Base-by-base conservation (phyloP, 2,797 vertebrate genomes). In the Enoplosus armatus region DNA sequence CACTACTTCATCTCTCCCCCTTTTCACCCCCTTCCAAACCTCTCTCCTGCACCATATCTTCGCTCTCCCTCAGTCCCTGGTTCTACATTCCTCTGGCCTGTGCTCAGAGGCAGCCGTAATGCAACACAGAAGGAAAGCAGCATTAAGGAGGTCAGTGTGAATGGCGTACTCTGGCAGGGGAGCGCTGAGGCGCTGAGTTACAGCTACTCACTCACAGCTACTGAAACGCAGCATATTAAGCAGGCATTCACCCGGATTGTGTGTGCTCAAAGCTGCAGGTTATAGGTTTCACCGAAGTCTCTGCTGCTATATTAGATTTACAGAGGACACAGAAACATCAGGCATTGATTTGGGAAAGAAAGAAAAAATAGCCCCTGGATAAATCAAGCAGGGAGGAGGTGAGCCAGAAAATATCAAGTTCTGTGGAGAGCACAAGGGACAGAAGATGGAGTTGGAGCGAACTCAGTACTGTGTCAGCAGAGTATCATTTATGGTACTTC, bases 31-130 rank as follows among this genome's bases (percentile, higher is more conserved):
- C 37, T 64, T 47, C 27, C 31, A 37, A 59, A 80, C 72, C 61
- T 51, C 8, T 33, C 59, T 66, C 62, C 72, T 63, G 65, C 59
- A 65, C 54, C 45, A 26, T 27, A 54, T 70, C 69, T 69, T 47
- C 8, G 6, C 56, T 43, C 69, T 82, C 66, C 48, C 66, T 75
- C 26, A 1, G 58, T 79, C 62, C 56, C 74, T 15, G n/a, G 33
- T 55, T 80, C 72, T 35, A 79, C 87, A 91, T 93, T 92, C 90
- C 91, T 91, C 82, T 89, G 85, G 85, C 83, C 76, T 61, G 56
- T n/a, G 76, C 83, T 82, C 87, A 87, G 76, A 87, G 76, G 78
- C 53, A 72, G 77, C 54, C 26, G 67, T 89, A 91, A 90, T 88
- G 88, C 77, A 86, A 69, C n/a, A 39, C 90, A 91, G 90, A 81